phyloP scores from a whole-genome alignment of 2,888 invertebrate species.

The Tetropium fuscum region DNA sequence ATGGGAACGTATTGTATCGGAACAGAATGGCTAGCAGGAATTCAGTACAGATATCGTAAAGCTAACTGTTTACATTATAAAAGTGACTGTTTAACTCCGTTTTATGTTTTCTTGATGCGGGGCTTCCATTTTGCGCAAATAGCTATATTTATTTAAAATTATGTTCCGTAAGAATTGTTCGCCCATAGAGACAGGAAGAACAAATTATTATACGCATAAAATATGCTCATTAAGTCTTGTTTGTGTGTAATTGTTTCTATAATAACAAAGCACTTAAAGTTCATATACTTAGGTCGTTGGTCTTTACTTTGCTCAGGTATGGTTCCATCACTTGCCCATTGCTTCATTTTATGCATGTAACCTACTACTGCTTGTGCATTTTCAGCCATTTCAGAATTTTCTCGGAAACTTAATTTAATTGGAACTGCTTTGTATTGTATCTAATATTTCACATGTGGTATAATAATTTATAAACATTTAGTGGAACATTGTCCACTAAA shows the following conservation, averaged over 20 bases:
- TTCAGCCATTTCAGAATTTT: no score
- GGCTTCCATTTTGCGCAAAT: slow-evolving; percentile 32
- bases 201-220: slow-evolving; percentile 55
- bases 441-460: no score
- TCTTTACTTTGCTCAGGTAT: slow-evolving; percentile 34
- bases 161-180: slow-evolving; percentile 50
- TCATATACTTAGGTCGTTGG: slow-evolving; percentile 53
- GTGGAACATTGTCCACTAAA: no score
- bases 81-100: slow-evolving; percentile 25
- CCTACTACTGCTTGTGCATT: no score
- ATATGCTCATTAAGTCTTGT: slow-evolving; percentile 55
- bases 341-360: slow-evolving; percentile 11
- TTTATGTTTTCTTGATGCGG: slow-evolving; percentile 24
- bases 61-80: slow-evolving; percentile 29
- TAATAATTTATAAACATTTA: no score
- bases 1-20: no score
- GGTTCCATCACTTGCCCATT: slow-evolving; percentile 22
- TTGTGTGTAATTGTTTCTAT: slow-evolving; percentile 56
- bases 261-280: slow-evolving; percentile 53
- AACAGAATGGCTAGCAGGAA: slow-evolving; percentile 6
- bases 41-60: slow-evolving; percentile 7
- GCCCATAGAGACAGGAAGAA: slow-evolving; percentile 52
- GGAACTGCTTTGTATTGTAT: no score
- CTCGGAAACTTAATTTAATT: no score
- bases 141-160: slow-evolving; percentile 46